Evolutionary conservation across 2,113 vertebrate species (phyloP).

Genomic region (Pterocles gutturalis): DNA sequence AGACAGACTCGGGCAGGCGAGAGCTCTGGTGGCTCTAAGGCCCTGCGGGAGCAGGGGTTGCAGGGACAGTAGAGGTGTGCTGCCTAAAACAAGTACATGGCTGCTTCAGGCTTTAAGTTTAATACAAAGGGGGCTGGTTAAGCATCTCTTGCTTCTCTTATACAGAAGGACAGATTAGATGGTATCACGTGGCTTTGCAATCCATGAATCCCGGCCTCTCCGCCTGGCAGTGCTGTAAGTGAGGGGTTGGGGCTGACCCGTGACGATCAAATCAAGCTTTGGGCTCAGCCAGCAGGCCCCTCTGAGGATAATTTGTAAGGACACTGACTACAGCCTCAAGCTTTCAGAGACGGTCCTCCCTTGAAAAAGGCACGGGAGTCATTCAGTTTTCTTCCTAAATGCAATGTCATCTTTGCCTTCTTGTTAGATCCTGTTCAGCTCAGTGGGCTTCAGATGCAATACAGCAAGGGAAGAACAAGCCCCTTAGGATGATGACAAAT

Average conservation of each 20-base stretch:
- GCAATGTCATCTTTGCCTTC: conserved; percentile 53
- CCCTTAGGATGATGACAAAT: conserved; percentile 14
- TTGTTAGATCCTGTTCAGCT: conserved; percentile 50
- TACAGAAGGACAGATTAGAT: neutral
- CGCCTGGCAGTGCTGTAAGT: neutral
- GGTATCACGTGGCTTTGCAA: neutral
- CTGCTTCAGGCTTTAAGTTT: neutral
- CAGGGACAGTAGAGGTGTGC: neutral
- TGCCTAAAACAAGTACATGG: neutral
- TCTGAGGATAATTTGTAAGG: neutral
- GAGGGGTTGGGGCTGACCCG: neutral
- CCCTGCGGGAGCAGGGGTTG: neutral
- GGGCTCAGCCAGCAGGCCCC: neutral
- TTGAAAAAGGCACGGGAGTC: neutral
- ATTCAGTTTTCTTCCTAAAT: conserved; percentile 1
- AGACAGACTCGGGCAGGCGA: neutral
- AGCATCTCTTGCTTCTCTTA: neutral
- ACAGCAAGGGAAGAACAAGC: neutral
- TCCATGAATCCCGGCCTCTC: neutral
- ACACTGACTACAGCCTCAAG: neutral
- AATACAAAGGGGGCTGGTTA: neutral
- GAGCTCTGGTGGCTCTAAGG: neutral
- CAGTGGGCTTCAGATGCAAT: neutral
- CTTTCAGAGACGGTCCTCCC: neutral
- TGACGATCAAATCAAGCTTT: neutral